Evolutionary conservation across 2,113 vertebrate species (phyloP), one percentile per base, ranked within the genome.

Genomic region (Australoheros scitulus): DNA sequence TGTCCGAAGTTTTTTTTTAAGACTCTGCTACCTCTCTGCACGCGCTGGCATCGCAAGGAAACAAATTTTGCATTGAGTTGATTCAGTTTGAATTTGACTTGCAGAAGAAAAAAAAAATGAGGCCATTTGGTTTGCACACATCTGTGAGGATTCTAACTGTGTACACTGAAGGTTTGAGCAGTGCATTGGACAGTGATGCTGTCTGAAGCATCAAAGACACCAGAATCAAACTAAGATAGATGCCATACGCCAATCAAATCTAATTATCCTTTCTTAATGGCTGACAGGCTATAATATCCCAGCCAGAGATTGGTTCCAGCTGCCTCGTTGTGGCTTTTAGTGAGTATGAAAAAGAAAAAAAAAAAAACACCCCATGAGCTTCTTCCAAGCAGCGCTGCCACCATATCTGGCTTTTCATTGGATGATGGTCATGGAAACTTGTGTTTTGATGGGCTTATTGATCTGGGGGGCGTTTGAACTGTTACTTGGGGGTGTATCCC

Each of bases 401-500:
- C 7, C 1, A n/a, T 41, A 77, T 68, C 75, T 58, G 68, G 47
- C 77, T 61, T 78, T 68, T 76, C 55, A 61, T 75, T 72, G 79
- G 86, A 56, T 18, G 65, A 47, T 1, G 56, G 56, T 79, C 79
- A 13, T 77, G 81, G 84, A 60, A 80, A 80, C 78, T 59, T 55
- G 56, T 85, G 85, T 81, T 77, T 76, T 89, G 91, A 92, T 87
- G 91, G 80, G 75, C 58, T 64, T 83, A 93, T 94, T 60, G 92
- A 93, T 92, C 80, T 14, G 10, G 74, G 68, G 77, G 83, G 77
- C 32, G 59, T 88, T 92, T 79, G 77, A 87, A 87, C 79, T 59
- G 85, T 80, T 91, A 81, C 88, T 84, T 84, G 82, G 80, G 89
- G 89, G 90, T 91, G 93, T 93, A 92, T 93, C 91, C 86, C 81